Evolutionary conservation across 37 sponge, comb jelly and placozoan species (phyloP).

Genomic region (Aplysina aerophoba): DNA sequence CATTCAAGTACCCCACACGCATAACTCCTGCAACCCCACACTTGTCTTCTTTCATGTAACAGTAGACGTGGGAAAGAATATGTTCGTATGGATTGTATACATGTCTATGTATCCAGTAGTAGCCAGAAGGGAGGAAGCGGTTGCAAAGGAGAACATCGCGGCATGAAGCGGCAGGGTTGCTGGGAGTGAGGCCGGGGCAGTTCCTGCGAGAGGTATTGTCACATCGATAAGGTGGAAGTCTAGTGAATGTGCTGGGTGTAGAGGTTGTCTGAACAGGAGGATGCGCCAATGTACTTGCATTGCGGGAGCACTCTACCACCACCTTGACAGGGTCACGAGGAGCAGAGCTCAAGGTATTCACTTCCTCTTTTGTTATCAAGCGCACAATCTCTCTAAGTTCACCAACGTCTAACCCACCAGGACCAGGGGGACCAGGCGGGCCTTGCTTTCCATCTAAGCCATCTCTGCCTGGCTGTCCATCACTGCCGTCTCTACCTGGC

Average conservation of each 20-base stretch:
- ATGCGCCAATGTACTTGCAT: no score
- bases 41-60: no score
- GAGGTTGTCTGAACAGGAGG: no score
- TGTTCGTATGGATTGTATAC: no score
- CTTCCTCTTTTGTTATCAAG: constrained; percentile 7
- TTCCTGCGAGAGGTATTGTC: no score
- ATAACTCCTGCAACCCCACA: no score
- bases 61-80: no score
- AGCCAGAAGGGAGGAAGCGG: background rate
- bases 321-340: background rate
- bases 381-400: constrained; percentile 7
- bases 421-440: background rate
- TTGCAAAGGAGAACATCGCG: background rate
- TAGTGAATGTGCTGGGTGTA: no score
- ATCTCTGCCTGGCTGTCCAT: background rate
- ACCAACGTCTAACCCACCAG: background rate
- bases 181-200: background rate
- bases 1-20: no score
- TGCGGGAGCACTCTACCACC: background rate
- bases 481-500: no score
- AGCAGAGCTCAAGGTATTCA: background rate
- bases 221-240: no score
- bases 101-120: constrained; percentile 13
- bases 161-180: background rate
- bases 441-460: constrained; percentile 3